phyloP scores from a whole-genome alignment of 2,888 invertebrate genomes.

The Eumerus sabulonum region DNA sequence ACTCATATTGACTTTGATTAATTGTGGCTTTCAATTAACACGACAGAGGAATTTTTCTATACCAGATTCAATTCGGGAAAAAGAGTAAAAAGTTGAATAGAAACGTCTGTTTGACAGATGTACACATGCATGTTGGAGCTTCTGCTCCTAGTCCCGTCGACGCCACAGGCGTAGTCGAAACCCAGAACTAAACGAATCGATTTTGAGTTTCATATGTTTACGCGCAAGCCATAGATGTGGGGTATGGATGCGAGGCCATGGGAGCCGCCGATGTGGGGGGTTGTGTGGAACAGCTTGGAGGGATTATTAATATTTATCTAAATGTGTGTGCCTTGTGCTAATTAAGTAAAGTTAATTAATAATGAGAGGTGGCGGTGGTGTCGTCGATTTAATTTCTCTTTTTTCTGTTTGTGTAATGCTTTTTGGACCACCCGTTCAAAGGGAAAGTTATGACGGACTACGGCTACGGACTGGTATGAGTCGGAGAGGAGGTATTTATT shows the following conservation, averaged over 20 bases:
- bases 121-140: constrained; percentile 40
- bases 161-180: constrained; percentile 15
- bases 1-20: constrained; percentile 66
- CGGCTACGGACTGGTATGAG: too few relatives aligned
- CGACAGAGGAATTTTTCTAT: constrained; percentile 46
- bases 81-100: constrained; percentile 25
- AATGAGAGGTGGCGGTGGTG: constrained; percentile 30
- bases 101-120: constrained; percentile 52
- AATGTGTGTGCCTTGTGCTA: constrained; percentile 58
- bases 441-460: background rate
- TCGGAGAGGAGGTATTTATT: constrained; percentile 38
- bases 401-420: too few relatives aligned
- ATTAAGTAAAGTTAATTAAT: constrained; percentile 64
- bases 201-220: too few relatives aligned
- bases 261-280: background rate
- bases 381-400: too few relatives aligned
- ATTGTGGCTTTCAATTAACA: constrained; percentile 63
- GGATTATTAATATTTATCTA: constrained; percentile 50
- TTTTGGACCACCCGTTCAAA: constrained; percentile 45
- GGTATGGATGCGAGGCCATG: too few relatives aligned
- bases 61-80: constrained; percentile 1
- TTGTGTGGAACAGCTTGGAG: background rate
- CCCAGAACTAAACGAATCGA: constrained; percentile 7
- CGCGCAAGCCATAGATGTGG: too few relatives aligned
- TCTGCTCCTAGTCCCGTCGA: constrained; percentile 12